phyloP scores from a whole-genome alignment of 1,140 invertebrate genomes.

The Streblospio benedicti region DNA sequence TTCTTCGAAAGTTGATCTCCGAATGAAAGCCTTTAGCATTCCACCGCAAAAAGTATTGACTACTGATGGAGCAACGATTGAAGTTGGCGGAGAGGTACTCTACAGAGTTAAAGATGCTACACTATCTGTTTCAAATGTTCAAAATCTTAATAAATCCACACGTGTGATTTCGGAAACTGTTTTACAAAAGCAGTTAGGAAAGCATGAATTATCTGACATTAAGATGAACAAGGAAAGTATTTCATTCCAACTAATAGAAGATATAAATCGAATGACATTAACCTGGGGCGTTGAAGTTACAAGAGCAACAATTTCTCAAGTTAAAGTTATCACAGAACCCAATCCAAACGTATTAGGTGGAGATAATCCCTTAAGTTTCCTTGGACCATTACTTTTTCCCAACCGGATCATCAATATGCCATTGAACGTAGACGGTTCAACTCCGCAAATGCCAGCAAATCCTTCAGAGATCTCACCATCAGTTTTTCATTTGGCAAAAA shows the following conservation, averaged over 20 bases:
- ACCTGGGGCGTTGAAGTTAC: slow-evolving; percentile 32
- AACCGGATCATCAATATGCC: slow-evolving; percentile 8
- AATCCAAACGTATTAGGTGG: background rate
- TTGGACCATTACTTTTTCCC: slow-evolving; percentile 16
- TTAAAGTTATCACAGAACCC: slow-evolving; percentile 8
- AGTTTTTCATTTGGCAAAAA: too few relatives aligned
- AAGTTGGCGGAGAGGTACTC: slow-evolving; percentile 39
- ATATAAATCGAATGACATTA: slow-evolving; percentile 22
- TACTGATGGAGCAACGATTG: slow-evolving; percentile 31
- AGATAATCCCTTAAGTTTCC: slow-evolving; percentile 10
- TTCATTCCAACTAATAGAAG: slow-evolving; percentile 17
- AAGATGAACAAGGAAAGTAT: slow-evolving; percentile 24
- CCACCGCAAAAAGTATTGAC: slow-evolving; percentile 43
- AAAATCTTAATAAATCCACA: slow-evolving; percentile 33
- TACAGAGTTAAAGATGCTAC: slow-evolving; percentile 27
- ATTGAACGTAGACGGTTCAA: too few relatives aligned
- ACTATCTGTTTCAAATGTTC: slow-evolving; percentile 30
- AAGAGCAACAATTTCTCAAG: too few relatives aligned
- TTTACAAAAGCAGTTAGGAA: slow-evolving; percentile 28
- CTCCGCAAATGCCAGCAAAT: too few relatives aligned
- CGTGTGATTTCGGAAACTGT: slow-evolving; percentile 30
- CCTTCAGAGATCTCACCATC: too few relatives aligned
- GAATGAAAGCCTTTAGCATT: slow-evolving; percentile 37
- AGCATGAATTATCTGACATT: slow-evolving; percentile 26
- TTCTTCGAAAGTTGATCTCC: slow-evolving; percentile 29